phyloP scores from a whole-genome alignment of 2,113 vertebrate genomes.

The Notothenia coriiceps region DNA sequence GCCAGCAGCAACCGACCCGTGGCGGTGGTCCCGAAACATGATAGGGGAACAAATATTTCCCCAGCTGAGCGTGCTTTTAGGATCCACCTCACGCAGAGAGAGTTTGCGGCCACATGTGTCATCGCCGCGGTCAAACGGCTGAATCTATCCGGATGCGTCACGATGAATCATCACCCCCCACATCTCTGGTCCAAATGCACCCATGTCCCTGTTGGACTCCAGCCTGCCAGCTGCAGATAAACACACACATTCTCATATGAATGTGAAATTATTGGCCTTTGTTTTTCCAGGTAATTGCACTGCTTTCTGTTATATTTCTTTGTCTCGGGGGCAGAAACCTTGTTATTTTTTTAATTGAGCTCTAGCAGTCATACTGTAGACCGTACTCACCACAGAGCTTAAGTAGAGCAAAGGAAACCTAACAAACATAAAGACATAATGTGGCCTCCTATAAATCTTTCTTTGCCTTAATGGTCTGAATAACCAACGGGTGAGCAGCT shows the following conservation, averaged over 20 bases:
- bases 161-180: constrained; percentile 42
- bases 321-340: constrained; percentile 8
- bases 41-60: constrained; percentile 18
- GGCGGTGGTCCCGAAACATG: constrained; percentile 2
- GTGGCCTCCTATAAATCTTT: constrained; percentile 27
- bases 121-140: constrained; percentile 2
- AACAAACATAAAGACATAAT: neutral
- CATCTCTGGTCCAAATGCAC: constrained; percentile 13
- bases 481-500: constrained; percentile 42
- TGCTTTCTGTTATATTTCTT: constrained; percentile 5
- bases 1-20: neutral
- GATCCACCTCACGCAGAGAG: neutral
- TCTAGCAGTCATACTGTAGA: neutral
- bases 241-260: constrained; percentile 12
- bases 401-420: neutral
- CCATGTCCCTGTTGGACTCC: constrained; percentile 3
- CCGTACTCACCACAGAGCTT: neutral
- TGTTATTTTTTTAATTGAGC: constrained; percentile 1
- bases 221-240: constrained; percentile 11
- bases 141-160: constrained; percentile 2
- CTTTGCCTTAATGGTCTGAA: constrained; percentile 26
- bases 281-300: neutral
- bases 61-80: constrained; percentile 5
- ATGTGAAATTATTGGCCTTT: constrained; percentile 2
- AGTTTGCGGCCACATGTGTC: constrained; percentile 2